Evolutionary conservation across 2,888 invertebrate genomes (phyloP).

Genomic region (Trissoscelio sp.): DNA sequence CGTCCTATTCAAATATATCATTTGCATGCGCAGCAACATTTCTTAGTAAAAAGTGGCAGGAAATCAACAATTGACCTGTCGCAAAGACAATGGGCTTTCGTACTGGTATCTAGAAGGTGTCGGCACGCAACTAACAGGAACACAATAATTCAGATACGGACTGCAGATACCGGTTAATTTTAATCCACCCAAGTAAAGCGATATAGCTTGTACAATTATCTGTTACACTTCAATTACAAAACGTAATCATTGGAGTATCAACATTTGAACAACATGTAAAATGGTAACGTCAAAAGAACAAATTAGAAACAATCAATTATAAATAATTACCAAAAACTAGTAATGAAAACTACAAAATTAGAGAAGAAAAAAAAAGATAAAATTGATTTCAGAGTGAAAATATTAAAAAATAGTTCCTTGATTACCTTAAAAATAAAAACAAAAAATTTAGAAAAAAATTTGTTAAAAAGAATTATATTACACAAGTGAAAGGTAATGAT

Average conservation of each 20-base stretch:
- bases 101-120: slow-evolving; percentile 72
- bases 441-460: not conserved
- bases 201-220: slow-evolving; percentile 50
- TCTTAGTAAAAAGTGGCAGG: slow-evolving; percentile 70
- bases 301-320: too few species aligned
- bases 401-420: too few species aligned
- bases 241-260: slow-evolving; percentile 5
- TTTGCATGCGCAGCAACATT: not conserved
- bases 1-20: not conserved
- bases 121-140: slow-evolving; percentile 79
- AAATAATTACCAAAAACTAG: too few species aligned
- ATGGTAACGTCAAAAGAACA: too few species aligned
- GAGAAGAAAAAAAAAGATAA: too few species aligned
- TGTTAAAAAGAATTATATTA: too few species aligned
- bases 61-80: slow-evolving; percentile 83
- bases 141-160: slow-evolving; percentile 76
- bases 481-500: slow-evolving; percentile 57
- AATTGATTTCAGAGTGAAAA: too few species aligned
- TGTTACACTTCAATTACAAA: slow-evolving; percentile 18
- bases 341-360: too few species aligned
- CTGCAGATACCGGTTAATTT: slow-evolving; percentile 62
- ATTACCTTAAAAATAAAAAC: too few species aligned
- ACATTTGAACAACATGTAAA: not conserved
- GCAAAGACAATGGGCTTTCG: slow-evolving; percentile 76
- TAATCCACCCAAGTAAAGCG: slow-evolving; percentile 56